Percentiles rank a stretch among this genome's conserved stretches.
Conservation (phyloP, 2,888 invertebrate species). For the Philereme transversata region DNA sequence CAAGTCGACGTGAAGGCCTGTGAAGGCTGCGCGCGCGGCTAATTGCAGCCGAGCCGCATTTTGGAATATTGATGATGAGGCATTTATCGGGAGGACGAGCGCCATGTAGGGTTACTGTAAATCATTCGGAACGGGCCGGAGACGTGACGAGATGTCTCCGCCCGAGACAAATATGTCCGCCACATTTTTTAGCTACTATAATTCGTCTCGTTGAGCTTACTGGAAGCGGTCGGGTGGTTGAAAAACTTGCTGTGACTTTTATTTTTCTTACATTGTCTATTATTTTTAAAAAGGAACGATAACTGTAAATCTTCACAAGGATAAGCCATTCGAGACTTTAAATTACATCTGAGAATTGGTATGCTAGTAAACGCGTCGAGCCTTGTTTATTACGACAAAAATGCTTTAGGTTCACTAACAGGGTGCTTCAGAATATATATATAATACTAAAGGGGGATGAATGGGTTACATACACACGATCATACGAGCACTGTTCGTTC, state of each 20-base stretch:
- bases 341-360: constrained; percentile 28
- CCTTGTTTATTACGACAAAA: constrained; percentile 23
- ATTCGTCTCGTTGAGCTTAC: constrained; percentile 67
- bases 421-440: too few species aligned
- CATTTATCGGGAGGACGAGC: constrained; percentile 81
- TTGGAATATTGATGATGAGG: constrained; percentile 84
- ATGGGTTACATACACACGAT: too few species aligned
- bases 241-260: constrained; percentile 51
- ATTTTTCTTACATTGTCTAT: constrained; percentile 44
- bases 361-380: constrained; percentile 19
- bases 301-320: constrained; percentile 33
- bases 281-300: constrained; percentile 22
- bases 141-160: constrained; percentile 81
- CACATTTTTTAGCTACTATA: constrained; percentile 71
- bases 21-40: constrained; percentile 77
- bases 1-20: constrained; percentile 69
- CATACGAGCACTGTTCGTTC: too few species aligned
- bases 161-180: constrained; percentile 74
- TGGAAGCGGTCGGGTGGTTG: constrained; percentile 55
- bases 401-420: constrained; percentile 5
- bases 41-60: constrained; percentile 81
- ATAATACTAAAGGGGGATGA: too few species aligned
- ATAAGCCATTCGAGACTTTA: constrained; percentile 28
- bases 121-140: constrained; percentile 76
- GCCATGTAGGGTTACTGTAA: constrained; percentile 79